Conservation (phyloP, 2,888 invertebrate species). For the Thumatha senex region DNA sequence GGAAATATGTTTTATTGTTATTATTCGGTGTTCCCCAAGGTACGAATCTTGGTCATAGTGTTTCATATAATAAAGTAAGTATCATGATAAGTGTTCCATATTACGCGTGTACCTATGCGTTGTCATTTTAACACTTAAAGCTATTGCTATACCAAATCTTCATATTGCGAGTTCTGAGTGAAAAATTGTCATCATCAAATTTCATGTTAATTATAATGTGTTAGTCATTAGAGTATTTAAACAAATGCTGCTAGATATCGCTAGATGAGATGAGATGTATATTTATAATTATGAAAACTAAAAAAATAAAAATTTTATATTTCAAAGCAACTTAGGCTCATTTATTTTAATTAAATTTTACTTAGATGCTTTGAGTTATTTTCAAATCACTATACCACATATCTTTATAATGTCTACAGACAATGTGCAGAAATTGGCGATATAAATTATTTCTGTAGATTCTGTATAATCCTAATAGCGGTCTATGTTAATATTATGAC, state of each 20-base stretch:
- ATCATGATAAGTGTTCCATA: slow-evolving; percentile 47
- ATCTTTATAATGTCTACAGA: not conserved
- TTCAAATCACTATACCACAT: slow-evolving; percentile 36
- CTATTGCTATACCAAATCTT: slow-evolving; percentile 58
- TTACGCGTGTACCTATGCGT: slow-evolving; percentile 68
- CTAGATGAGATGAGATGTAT: too few species aligned
- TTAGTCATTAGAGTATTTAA: too few species aligned
- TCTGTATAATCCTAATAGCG: too few species aligned
- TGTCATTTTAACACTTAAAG: slow-evolving; percentile 79
- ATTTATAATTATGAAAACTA: too few species aligned
- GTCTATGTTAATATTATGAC: too few species aligned
- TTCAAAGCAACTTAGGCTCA: too few species aligned
- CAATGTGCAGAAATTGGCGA: too few species aligned
- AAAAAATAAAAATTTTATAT: too few species aligned
- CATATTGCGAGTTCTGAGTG: slow-evolving; percentile 62
- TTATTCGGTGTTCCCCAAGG: slow-evolving; percentile 62
- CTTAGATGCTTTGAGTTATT: slow-evolving; percentile 23
- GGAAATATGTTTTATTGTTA: slow-evolving; percentile 36
- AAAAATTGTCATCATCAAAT: slow-evolving; percentile 14
- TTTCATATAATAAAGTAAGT: slow-evolving; percentile 35
- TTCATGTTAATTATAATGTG: too few species aligned
- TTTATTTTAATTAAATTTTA: not conserved
- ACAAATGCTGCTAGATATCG: too few species aligned
- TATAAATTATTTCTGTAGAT: too few species aligned
- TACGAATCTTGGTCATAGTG: slow-evolving; percentile 45